A percentile compares a stretch with the other conserved stretches of the same genome.
Evolutionary conservation across 1,140 invertebrate species (phyloP).

Genomic region (Epicauta chinensis): DNA sequence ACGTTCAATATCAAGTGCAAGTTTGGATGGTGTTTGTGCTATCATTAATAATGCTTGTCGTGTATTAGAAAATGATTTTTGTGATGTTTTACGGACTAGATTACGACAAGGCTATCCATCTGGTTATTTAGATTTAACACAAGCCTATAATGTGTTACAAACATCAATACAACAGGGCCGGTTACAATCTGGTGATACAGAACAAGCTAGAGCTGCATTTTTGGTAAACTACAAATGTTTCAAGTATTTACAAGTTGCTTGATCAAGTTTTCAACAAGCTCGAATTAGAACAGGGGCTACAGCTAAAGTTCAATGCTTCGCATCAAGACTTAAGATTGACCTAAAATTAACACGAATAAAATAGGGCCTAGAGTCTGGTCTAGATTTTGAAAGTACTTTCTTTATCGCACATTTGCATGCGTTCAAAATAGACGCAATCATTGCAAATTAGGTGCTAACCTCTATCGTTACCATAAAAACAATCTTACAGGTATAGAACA

Average conservation of each 20-base stretch:
- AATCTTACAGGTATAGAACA: too few species aligned
- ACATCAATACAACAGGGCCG: conserved; percentile 77
- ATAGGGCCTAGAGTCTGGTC: too few species aligned
- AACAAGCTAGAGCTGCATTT: conserved; percentile 54
- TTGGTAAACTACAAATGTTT: conserved; percentile 61
- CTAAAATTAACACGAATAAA: too few species aligned
- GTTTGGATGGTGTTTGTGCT: conserved; percentile 92
- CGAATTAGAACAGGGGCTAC: too few species aligned
- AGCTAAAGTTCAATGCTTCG: too few species aligned
- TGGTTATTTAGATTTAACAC: conserved; percentile 75
- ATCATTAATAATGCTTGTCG: conserved; percentile 92
- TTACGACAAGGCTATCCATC: conserved; percentile 80
- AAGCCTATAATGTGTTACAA: conserved; percentile 74
- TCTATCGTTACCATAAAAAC: too few species aligned
- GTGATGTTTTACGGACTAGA: conserved; percentile 65
- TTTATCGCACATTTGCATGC: too few species aligned
- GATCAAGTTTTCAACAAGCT: too few species aligned
- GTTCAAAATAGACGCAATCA: too few species aligned
- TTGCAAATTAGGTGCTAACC: too few species aligned
- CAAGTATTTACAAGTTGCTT: conserved; percentile 33
- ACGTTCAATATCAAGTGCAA: conserved; percentile 81
- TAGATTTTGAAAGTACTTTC: too few species aligned
- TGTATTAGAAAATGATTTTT: conserved; percentile 82
- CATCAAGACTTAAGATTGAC: too few species aligned
- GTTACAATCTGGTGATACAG: conserved; percentile 72